Conservation (phyloP, 2,888 invertebrate species). For the Parnassius glacialis region DNA sequence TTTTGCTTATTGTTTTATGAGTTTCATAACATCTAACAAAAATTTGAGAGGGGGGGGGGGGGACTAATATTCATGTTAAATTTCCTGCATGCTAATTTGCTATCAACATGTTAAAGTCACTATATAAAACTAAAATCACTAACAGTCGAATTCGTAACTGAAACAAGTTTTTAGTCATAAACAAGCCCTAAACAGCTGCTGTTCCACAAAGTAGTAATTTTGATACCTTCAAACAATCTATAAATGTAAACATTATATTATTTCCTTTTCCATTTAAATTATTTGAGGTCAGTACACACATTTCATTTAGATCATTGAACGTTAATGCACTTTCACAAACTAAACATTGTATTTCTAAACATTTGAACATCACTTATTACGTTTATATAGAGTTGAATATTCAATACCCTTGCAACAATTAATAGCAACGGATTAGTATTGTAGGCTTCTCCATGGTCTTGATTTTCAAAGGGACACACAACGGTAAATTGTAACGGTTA, state of each 20-base stretch:
- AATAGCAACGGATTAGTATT: conserved; percentile 35
- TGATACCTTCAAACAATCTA: background rate
- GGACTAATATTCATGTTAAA: no score
- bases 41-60: no score
- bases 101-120: no score
- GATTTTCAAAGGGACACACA: conserved; percentile 68
- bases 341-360: background rate
- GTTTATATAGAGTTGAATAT: conserved; percentile 21
- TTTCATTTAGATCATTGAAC: conserved; percentile 40
- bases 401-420: conserved; percentile 18
- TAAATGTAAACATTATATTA: conserved; percentile 5
- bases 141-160: no score
- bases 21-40: no score
- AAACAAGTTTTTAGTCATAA: no score
- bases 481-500: conserved; percentile 66
- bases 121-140: no score
- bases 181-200: no score
- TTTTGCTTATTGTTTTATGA: no score
- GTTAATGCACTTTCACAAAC: conserved; percentile 23
- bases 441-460: conserved; percentile 43
- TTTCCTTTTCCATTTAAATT: conserved; percentile 22
- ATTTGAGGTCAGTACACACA: conserved; percentile 36
- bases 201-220: background rate
- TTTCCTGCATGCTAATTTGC: no score
- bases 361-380: conserved; percentile 17